Base-by-base conservation (phyloP, 2,113 vertebrate species). In the Condylura cristata region DNA sequence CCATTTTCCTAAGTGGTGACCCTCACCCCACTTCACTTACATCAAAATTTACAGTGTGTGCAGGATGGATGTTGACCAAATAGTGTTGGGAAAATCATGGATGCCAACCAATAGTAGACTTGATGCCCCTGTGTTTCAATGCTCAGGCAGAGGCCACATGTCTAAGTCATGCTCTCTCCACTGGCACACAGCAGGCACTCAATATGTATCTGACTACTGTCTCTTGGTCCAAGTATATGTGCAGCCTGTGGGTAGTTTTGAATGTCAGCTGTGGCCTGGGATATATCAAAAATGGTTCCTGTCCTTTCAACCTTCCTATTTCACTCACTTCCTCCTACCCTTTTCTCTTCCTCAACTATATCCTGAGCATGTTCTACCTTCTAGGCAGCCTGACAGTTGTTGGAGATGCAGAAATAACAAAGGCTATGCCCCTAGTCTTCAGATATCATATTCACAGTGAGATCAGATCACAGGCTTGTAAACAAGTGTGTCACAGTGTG, bases 1-100 rank as follows among this genome's bases (percentile, higher is more conserved):
- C 94, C 88, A 94, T 96, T 97, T 94, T 74, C 93, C 46, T 20
- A 5, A 86, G 92, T 17, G 84, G n/a, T 46, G 71, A 70, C 11
- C 10, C 60, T 92, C 44, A 34, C 22, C 46, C 10, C 12, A 66
- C 32, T 41, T 78, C 84, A 70, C 39, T 28, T 78, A 14, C 56
- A 34, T 82, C 79, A 94, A 48, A 75, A 63, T 65, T 61, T 30
- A 20, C 8, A 14, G 16, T n/a, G 41, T 24, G 32, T 30, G 6
- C 10, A 56, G n/a, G 72, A 53, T 37, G 18, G 39, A 44, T 48
- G 30, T 53, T 85, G 60, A 58, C 16, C 5, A 46, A 60, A 60
- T 41, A 72, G 66, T 34, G 46, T 56, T 20, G 24, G 68, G 58
- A 6, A 56, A 72, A 58, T 51, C 13, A 3, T 3, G 65, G 44